Percentiles rank a stretch among this genome's conserved stretches.
phyloP scores from a whole-genome alignment of 2,797 vertebrate genomes.

The Chiloscyllium punctatum region DNA sequence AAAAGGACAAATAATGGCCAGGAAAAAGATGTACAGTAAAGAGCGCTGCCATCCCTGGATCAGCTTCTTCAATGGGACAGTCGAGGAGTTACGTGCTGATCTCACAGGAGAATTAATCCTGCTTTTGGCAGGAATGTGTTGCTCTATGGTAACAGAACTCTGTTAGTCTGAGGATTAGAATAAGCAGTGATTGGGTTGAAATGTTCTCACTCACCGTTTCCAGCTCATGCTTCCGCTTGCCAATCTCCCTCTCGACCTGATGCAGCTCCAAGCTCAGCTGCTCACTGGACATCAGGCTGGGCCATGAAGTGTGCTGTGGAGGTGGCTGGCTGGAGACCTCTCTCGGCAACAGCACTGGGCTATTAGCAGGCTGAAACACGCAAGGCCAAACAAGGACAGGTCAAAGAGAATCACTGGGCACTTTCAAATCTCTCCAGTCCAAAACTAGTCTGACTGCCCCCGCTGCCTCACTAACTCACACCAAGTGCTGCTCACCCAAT shows the following conservation, averaged over 20 bases:
- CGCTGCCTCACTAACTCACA: background rate
- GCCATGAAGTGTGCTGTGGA: slow-evolving; percentile 72
- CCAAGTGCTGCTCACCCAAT: background rate
- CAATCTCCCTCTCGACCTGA: slow-evolving; percentile 95
- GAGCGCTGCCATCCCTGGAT: background rate
- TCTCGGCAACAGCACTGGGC: slow-evolving; percentile 85
- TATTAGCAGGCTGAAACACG: slow-evolving; percentile 75
- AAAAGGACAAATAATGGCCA: background rate
- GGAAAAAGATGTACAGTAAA: background rate
- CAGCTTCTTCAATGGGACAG: background rate
- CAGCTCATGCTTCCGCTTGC: slow-evolving; percentile 90
- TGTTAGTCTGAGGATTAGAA: background rate
- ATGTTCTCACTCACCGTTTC: slow-evolving; percentile 71
- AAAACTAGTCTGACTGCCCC: background rate
- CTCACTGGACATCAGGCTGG: slow-evolving; percentile 84
- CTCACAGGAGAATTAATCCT: background rate
- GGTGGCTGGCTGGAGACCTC: slow-evolving; percentile 71
- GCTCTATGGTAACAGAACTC: background rate
- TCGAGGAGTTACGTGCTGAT: background rate
- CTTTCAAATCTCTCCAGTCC: background rate
- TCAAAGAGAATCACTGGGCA: slow-evolving; percentile 38
- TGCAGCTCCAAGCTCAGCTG: slow-evolving; percentile 93
- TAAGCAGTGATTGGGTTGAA: background rate
- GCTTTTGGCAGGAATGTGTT: background rate
- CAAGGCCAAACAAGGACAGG: slow-evolving; percentile 51